A percentile compares a stretch with the other conserved stretches of the same genome.
Evolutionary conservation across 1,140 invertebrate genomes (phyloP).

Genomic region (Eueides isabella): DNA sequence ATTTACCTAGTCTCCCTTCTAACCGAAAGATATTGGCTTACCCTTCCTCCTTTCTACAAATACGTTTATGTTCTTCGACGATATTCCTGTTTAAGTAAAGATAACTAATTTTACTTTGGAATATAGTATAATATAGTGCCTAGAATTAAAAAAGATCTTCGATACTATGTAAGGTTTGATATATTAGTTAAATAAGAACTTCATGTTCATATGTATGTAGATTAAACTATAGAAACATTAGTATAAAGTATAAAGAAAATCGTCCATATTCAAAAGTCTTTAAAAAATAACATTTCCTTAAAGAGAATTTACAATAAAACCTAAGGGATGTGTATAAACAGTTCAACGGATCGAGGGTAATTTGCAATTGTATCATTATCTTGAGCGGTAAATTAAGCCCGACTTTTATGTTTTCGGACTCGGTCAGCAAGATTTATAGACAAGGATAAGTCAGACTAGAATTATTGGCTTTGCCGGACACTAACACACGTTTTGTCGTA

Average conservation of each 20-base stretch:
- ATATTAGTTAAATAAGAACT: too few relatives aligned
- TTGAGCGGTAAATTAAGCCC: slow-evolving; percentile 62
- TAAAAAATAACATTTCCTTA: background rate
- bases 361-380: slow-evolving; percentile 77
- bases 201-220: too few relatives aligned
- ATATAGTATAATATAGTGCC: background rate
- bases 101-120: background rate
- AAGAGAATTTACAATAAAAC: background rate
- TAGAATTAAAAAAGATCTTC: too few relatives aligned
- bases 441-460: slow-evolving; percentile 39
- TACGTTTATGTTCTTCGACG: slow-evolving; percentile 26
- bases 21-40: slow-evolving; percentile 58
- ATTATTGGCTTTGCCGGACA: slow-evolving; percentile 28
- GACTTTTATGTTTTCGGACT: slow-evolving; percentile 61
- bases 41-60: slow-evolving; percentile 40
- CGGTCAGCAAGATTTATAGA: slow-evolving; percentile 50
- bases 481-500: slow-evolving; percentile 5
- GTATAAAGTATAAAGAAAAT: too few relatives aligned
- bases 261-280: too few relatives aligned
- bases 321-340: slow-evolving; percentile 63
- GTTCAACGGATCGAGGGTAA: slow-evolving; percentile 62
- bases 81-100: background rate
- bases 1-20: slow-evolving; percentile 61
- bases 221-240: too few relatives aligned
- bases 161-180: too few relatives aligned